Percentiles rank a stretch among this genome's conserved stretches.
Evolutionary conservation across 2,888 invertebrate species (phyloP).

Genomic region (Ellobium chinense): DNA sequence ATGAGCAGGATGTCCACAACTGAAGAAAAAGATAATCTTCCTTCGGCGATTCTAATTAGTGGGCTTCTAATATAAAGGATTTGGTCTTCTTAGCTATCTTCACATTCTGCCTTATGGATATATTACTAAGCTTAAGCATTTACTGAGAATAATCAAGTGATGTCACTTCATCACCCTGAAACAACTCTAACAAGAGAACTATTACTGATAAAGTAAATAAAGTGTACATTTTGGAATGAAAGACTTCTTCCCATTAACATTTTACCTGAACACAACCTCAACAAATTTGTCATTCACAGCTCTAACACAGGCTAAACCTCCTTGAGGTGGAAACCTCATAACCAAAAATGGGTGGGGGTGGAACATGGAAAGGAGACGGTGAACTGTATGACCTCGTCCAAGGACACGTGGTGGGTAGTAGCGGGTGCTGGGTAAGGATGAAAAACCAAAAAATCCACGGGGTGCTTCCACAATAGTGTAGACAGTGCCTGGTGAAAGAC

Average conservation of each 20-base stretch:
- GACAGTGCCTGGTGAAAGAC: slow-evolving; percentile 42
- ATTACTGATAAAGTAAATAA: too few relatives aligned
- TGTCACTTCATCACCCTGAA: too few relatives aligned
- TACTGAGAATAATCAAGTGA: too few relatives aligned
- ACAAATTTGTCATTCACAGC: slow-evolving; percentile 71
- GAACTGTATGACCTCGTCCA: slow-evolving; percentile 62
- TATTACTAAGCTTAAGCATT: too few relatives aligned
- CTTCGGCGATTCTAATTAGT: too few relatives aligned
- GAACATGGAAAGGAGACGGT: slow-evolving; percentile 72
- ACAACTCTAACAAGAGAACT: too few relatives aligned
- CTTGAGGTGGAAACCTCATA: slow-evolving; percentile 73
- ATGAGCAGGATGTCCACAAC: not conserved
- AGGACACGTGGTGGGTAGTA: slow-evolving; percentile 68
- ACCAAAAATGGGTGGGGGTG: slow-evolving; percentile 76
- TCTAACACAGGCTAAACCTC: slow-evolving; percentile 68
- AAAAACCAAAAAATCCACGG: slow-evolving; percentile 30
- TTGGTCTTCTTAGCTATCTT: too few relatives aligned
- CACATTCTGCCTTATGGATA: too few relatives aligned
- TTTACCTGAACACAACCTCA: slow-evolving; percentile 76
- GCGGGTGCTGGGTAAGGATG: slow-evolving; percentile 64
- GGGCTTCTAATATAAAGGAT: too few relatives aligned
- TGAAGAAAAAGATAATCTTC: too few relatives aligned
- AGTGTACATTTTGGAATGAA: too few relatives aligned
- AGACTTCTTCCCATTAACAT: too few relatives aligned
- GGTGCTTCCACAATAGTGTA: slow-evolving; percentile 49